Evolutionary conservation across 2,113 vertebrate species (phyloP), one percentile per base, ranked within the genome.

Genomic region (Oncorhynchus nerka): DNA sequence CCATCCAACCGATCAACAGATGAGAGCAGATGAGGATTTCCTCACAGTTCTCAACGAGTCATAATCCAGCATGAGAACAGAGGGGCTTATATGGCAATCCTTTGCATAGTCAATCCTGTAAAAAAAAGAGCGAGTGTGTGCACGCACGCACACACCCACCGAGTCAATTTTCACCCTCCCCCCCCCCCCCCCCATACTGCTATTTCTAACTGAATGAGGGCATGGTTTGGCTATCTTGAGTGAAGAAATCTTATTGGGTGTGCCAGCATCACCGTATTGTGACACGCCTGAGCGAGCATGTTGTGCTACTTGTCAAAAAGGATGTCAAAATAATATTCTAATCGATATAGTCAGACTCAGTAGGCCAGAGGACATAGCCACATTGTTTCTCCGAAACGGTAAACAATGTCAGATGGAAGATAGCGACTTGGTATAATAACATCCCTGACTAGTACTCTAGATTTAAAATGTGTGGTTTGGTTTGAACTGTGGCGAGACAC

Each of bases 1-100:
- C 74, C 28, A 4, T 32, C 15, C 66, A 68, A 45, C 39, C 11
- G 39, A 45, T 45, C 39, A 45, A 68, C 65, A 72, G 81, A 68
- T 75, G 61, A 11, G 19, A 70, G 79, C 82, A 87, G 79, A 86
- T 84, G 83, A 81, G 79, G 51, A 82, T 84, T 87, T 78, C 76
- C 75, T 81, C 75, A 79, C 73, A 79, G 16, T 61, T 86, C 79
- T 69, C 61, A 77, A 72, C 75, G 49, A 80, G 62, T 83, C 57
- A 59, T 26, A 76, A 72, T 59, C 51, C 22, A 74, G 39, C 39
- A 45, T 45, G 62, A 79, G 72, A 74, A n/a, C 20, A 20, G 19
- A 20, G 61, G 62, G 39, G 30, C 64, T 20, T n/a, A 59, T 22
- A 72, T 74, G 71, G 51, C 67, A 74, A 62, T 55, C 70, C 64